Conservation (phyloP, 2,113 vertebrate species). For the Ammodytes marinus region DNA sequence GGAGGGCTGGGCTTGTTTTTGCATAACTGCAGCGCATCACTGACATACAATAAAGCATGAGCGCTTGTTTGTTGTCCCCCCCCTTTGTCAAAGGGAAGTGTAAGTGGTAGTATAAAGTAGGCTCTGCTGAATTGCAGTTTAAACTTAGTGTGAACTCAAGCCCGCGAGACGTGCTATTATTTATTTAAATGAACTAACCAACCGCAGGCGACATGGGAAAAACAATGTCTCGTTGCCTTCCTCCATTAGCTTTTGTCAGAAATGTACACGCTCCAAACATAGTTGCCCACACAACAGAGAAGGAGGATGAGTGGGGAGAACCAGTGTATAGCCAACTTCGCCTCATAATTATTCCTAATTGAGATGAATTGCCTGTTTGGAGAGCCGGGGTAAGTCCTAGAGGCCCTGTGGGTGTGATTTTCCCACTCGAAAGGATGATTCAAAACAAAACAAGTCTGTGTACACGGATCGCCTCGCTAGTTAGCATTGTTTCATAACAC, state of each 20-base stretch:
- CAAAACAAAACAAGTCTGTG: constrained; percentile 59
- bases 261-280: constrained; percentile 22
- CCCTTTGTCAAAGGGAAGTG: not conserved
- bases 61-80: not conserved
- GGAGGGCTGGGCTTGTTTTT: not conserved
- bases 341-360: constrained; percentile 63
- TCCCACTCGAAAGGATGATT: constrained; percentile 48
- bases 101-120: not conserved
- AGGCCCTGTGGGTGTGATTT: constrained; percentile 55
- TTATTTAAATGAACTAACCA: constrained; percentile 29
- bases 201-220: not conserved
- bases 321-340: constrained; percentile 16
- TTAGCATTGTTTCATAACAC: constrained; percentile 16
- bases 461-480: constrained; percentile 26
- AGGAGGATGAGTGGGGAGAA: constrained; percentile 44
- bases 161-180: constrained; percentile 6
- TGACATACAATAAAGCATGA: not conserved
- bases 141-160: not conserved
- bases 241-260: constrained; percentile 4
- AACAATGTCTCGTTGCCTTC: not conserved
- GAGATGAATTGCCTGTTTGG: constrained; percentile 60
- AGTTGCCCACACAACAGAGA: constrained; percentile 22
- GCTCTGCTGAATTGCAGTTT: constrained; percentile 7
- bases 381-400: constrained; percentile 34
- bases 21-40: not conserved